These are phyloP conservation scores for Diarsia dahlii DNA, from an alignment of 2,888 invertebrate species.

Conservation along the genomic window DNA sequence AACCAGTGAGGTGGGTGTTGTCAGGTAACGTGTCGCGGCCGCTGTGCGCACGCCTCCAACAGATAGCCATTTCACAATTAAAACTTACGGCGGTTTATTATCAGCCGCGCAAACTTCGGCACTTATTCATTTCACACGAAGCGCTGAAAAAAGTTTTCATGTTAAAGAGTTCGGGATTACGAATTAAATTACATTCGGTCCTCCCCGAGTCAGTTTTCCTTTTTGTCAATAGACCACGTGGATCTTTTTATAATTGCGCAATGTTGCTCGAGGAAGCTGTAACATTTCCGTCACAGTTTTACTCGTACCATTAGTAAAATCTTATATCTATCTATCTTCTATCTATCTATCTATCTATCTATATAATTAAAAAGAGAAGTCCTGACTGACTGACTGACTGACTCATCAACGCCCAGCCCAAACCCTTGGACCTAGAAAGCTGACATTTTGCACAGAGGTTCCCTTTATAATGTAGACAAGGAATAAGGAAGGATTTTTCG, in stretches of 20 bases:
- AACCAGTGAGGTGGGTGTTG: too few relatives aligned
- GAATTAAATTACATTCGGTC: slow-evolving; percentile 49
- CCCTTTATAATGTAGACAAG: too few relatives aligned
- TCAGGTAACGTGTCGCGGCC: slow-evolving; percentile 48
- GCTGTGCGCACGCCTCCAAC: slow-evolving; percentile 43
- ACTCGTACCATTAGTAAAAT: too few relatives aligned
- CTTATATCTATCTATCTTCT: too few relatives aligned
- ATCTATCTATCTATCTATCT: too few relatives aligned
- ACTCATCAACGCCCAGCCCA: too few relatives aligned
- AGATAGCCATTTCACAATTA: slow-evolving; percentile 72
- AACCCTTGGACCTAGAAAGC: too few relatives aligned
- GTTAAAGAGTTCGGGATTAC: slow-evolving; percentile 63
- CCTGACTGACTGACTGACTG: too few relatives aligned
- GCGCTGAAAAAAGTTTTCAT: slow-evolving; percentile 65
- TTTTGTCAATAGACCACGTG: not conserved
- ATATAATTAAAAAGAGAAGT: too few relatives aligned
- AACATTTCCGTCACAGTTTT: not conserved
- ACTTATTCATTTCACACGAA: slow-evolving; percentile 69
- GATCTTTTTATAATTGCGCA: not conserved
- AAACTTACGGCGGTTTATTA: slow-evolving; percentile 74
- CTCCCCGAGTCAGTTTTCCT: not conserved
- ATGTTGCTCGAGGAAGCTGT: not conserved
- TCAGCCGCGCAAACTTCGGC: slow-evolving; percentile 67
- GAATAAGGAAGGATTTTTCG: too few relatives aligned
- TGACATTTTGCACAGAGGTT: too few relatives aligned